phyloP scores from a whole-genome alignment of 2,888 invertebrate genomes.

The Agrochola circellaris region DNA sequence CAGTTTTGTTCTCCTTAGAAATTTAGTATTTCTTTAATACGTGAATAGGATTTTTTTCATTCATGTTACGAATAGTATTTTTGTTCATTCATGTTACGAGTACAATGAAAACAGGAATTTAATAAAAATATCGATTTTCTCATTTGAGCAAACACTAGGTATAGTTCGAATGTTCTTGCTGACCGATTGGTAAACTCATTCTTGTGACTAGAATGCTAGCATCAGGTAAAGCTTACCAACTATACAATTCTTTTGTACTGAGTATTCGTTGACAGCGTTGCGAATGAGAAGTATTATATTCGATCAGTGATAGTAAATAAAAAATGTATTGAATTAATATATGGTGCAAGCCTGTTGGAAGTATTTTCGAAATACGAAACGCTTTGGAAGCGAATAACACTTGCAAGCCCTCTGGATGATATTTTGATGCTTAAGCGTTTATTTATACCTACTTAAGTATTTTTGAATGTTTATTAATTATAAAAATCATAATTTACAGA shows the following conservation, averaged over 20 bases:
- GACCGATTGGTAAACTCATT: not conserved
- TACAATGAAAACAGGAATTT: no score
- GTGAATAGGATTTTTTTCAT: not conserved
- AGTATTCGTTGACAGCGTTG: no score
- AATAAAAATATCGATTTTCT: no score
- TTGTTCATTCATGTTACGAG: not conserved
- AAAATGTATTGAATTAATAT: no score
- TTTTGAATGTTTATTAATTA: not conserved
- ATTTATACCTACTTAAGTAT: not conserved
- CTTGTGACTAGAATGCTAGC: not conserved
- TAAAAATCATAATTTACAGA: constrained; percentile 56
- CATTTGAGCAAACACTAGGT: no score
- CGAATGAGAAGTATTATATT: no score
- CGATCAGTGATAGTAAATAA: no score
- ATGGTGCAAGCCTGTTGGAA: no score
- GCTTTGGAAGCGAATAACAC: no score
- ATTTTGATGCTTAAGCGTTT: not conserved
- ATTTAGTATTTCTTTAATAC: not conserved
- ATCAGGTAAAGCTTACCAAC: not conserved
- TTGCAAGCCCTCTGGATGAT: not conserved
- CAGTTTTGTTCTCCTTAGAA: not conserved
- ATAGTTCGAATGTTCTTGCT: no score
- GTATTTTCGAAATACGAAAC: no score
- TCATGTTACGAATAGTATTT: no score
- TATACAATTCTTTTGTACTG: not conserved